A percentile compares a stretch with the other conserved stretches of the same genome.
These are phyloP conservation scores for Pachliopta kotzebuea DNA, from an alignment of 2,888 invertebrate genomes.

Conservation along the genomic window DNA sequence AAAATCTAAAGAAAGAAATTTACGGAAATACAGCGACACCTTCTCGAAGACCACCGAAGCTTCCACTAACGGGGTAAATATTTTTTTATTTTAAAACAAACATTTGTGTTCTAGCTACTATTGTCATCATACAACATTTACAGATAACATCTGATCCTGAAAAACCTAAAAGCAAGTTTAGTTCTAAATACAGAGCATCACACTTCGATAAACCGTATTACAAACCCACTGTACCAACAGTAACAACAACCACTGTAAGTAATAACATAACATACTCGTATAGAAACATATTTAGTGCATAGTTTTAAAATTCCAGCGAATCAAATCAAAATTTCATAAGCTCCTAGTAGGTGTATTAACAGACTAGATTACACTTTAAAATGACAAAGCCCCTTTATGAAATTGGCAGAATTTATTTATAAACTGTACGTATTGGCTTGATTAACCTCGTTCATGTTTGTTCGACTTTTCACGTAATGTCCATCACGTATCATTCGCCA, in stretches of 20 bases:
- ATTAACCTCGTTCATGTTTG: slow-evolving; percentile 31
- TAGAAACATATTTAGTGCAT: slow-evolving; percentile 10
- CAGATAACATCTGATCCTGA: slow-evolving; percentile 70
- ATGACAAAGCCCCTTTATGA: slow-evolving; percentile 74
- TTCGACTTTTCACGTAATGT: slow-evolving; percentile 1
- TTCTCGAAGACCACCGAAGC: slow-evolving; percentile 67
- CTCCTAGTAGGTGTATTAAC: slow-evolving; percentile 24
- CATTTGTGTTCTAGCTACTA: slow-evolving; percentile 4
- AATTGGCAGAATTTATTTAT: slow-evolving; percentile 53
- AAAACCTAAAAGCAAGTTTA: slow-evolving; percentile 77
- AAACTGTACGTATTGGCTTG: slow-evolving; percentile 17
- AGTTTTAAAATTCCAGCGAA: neutral
- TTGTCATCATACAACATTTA: slow-evolving; percentile 39
- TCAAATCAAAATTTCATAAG: slow-evolving; percentile 35
- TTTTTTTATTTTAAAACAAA: slow-evolving; percentile 1
- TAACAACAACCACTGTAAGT: slow-evolving; percentile 79
- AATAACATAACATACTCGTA: slow-evolving; percentile 35
- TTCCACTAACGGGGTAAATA: slow-evolving; percentile 70
- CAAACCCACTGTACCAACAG: slow-evolving; percentile 82
- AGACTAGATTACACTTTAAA: slow-evolving; percentile 11
- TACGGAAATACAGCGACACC: slow-evolving; percentile 61
- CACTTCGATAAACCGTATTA: slow-evolving; percentile 80
- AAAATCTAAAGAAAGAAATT: slow-evolving; percentile 50
- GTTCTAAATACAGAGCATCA: slow-evolving; percentile 80
- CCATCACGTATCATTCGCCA: neutral